Evolutionary conservation across 2,797 vertebrate species (phyloP), one percentile per base, ranked within the genome.

Genomic region (Limnodromus scolopaceus): DNA sequence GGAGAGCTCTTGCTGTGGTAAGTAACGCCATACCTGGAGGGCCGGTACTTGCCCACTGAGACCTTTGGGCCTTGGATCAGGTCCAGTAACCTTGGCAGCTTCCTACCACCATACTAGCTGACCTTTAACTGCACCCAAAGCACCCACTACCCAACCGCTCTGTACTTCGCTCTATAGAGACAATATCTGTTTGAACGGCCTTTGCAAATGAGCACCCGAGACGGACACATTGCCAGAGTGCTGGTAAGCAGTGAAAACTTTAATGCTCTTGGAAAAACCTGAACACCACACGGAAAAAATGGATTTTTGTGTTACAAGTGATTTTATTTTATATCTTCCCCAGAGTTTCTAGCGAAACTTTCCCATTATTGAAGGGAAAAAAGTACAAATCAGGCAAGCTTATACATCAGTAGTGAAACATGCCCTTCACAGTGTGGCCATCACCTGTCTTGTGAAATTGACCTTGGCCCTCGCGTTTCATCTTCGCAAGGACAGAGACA

Each of bases 241-340:
- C 57, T 8, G 17, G 43, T n/a, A 22, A 60, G 34, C 43, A 20
- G 25, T 1, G 18, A 22, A 6, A 64, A 14, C 19, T 20, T 43
- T 2, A 11, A 16, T 3, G 16, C 18, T 58, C 34, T 49, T 18
- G 36, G 46, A 53, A 70, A 25, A 11, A 16, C 45, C 28, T 1
- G 57, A 92, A 70, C 15, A 90, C 54, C 41, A 71, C 78, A 55
- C 16, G 60, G 69, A 24, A 46, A 41, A 57, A 48, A 23, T 1
- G 43, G 34, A 57, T 19, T 36, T 87, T 93, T 28, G 89, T 58
- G 45, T 96, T n/a, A 78, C 96, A 97, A 92, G 97, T 95, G 89
- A 93, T 97, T 98, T 99, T 99, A 99, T 98, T 99, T 95, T 94
- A 3, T 90, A 90, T 94, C 98, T 98, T 95, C 95, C 97, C 95